Conservation (phyloP, 2,888 invertebrate genomes). For the Ferrisia virgata region DNA sequence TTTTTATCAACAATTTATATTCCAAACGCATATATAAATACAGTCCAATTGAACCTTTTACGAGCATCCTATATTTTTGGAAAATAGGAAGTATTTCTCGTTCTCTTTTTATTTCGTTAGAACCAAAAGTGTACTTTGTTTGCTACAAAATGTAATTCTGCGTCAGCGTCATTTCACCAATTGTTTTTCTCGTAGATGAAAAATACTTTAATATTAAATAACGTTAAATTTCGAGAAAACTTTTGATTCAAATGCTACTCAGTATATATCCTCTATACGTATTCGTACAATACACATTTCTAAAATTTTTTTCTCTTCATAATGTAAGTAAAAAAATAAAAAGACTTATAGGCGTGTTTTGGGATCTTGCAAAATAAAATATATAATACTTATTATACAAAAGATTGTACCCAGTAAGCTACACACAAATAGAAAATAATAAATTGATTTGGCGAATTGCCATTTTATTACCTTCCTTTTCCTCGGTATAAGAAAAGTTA, state of each 20-base stretch:
- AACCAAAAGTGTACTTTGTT: constrained; percentile 18
- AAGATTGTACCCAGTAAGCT: not conserved
- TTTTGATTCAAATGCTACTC: constrained; percentile 25
- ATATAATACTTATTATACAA: not conserved
- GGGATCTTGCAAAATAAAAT: not conserved
- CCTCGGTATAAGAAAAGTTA: not conserved
- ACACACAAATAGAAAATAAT: constrained; percentile 1
- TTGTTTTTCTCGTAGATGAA: constrained; percentile 34
- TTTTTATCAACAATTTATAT: not conserved
- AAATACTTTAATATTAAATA: constrained; percentile 34
- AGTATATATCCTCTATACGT: no score
- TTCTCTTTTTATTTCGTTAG: constrained; percentile 22
- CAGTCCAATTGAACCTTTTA: constrained; percentile 22
- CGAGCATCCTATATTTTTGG: constrained; percentile 9
- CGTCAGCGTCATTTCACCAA: constrained; percentile 32
- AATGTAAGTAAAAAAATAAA: not conserved
- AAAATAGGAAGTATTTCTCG: constrained; percentile 3
- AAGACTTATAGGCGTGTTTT: not conserved
- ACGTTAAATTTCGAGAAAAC: constrained; percentile 34
- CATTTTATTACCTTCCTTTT: not conserved
- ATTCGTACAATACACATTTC: not conserved
- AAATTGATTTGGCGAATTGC: constrained; percentile 18
- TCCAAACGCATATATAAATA: not conserved
- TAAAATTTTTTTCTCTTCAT: constrained; percentile 7
- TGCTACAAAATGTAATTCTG: constrained; percentile 34